Evolutionary conservation across 1,140 invertebrate genomes (phyloP), one percentile per base, ranked within the genome.

Genomic region (Pteromalus puparum): DNA sequence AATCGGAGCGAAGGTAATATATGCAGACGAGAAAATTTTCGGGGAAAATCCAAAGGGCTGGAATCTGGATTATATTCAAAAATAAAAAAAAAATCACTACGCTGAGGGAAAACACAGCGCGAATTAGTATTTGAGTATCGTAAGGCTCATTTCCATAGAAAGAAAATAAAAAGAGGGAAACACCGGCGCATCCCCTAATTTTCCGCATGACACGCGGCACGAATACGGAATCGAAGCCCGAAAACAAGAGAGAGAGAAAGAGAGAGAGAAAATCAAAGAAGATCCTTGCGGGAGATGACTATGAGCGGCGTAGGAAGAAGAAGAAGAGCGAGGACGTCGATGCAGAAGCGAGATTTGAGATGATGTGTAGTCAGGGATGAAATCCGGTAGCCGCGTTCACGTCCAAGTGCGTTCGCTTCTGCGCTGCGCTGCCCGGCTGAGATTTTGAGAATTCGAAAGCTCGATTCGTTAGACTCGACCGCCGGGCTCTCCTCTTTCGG

Each of bases 331-430:
- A 77, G 81, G 76, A 76, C 53, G 70, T 78, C 67, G 70, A 80
- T 81, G 53, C 34, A 48, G 21, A 1, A 76, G 53, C 12, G 53
- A 84, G 83, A 81, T 84, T 84, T 26, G n/a, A 81, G 88, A 87
- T 89, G 91, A 88, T 89, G 91, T 91, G 88, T 90, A 92, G 88
- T 89, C 91, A 91, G 91, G 91, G 90, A 89, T 92, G 89, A 93
- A 92, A 93, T 92, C 90, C 90, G 90, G 92, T 92, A 92, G 92
- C 91, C 87, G 87, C 86, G 89, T 88, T 87, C 90, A 91, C 89
- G 90, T 91, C 92, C 87, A 90, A 88, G 88, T 88, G 87, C 88
- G 89, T 91, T 92, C 89, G 88, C 89, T 89, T 90, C 88, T 26
- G 72, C 38, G 77, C 73, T 76, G 65, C 81, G 48, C 26, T 46